Base-by-base conservation (phyloP, 2,113 vertebrate species). In the Platysteira castanea region DNA sequence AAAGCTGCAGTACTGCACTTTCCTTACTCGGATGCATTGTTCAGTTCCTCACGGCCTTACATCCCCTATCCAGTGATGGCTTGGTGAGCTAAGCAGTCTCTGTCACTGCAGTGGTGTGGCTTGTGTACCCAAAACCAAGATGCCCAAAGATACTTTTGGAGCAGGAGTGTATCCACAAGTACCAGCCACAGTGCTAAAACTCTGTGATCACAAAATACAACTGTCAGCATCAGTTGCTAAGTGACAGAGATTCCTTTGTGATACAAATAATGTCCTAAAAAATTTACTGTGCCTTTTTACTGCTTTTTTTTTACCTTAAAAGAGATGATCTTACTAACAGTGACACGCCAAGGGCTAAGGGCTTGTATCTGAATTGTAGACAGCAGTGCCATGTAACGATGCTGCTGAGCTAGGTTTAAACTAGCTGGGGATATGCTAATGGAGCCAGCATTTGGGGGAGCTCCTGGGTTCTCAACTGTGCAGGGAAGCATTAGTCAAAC, bases 141-240 rank as follows among this genome's bases (percentile, higher is more conserved):
- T 89, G 39, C 28, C 31, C 41, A 44, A 53, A 69, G 37, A 18
- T 20, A 15, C 41, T 78, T 90, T 46, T 20, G n/a, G 79, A 77
- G 46, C n/a, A 65, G n/a, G 22, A 71, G 1, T 23, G 17, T 37
- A 71, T 4, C 37, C 31, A 44, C 28, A 77, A 74, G 18, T 19
- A 81, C 23, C 27, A 89, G 59, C 26, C 64, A 71, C n/a, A 33
- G 35, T 59, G 42, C 47, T 54, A 59, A 91, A 86, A 7, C 17
- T 24, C 30, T 15, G 9, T 47, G 42, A 82, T 68, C 44, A 73
- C 46, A 87, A 87, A 78, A 68, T 21, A 65, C 57, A 79, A 68
- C 28, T 90, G 67, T 85, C 91, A 90, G 54, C 24, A 92, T 64
- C 63, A 70, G 88, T 81, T 93, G 67, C 92, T 86, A 86, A 86